Base-by-base conservation (phyloP, 1,140 invertebrate genomes). In the Lepeophtheirus salmonis region DNA sequence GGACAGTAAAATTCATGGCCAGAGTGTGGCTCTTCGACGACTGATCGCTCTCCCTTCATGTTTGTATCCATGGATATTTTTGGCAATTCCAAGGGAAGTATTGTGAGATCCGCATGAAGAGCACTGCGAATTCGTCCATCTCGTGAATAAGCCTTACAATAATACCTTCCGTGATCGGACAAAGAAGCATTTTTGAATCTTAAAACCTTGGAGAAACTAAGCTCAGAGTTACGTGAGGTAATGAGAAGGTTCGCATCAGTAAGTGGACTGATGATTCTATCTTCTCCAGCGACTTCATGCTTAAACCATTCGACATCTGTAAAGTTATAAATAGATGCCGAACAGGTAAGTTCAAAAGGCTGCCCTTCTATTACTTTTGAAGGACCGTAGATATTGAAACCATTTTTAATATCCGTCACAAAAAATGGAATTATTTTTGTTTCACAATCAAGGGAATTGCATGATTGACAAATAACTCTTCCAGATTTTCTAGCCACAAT, bases 321-420 rank as follows among this genome's bases (percentile, higher is more conserved):
- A 17, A 17, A 57, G 21, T 30, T 57, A 21, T 57, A 57, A 12
- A 57, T 25, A n/a, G 55, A 57, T 17, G 55, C 55, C n/a, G 55
- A 57, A n/a, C 55, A 57, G 16, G 23, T 24, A 2, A 57, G 55
- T 14, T 57, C 26, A 30, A 57, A 24, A 41, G 23, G 26, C 23
- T 57, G 20, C n/a, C 55, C 55, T 21, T 26, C 55, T 12, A 57
- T 25, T 12, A 57, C 55, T 10, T 57, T 57, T 12, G 20, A 18
- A 18, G 55, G 55, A 6, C 55, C 55, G 23, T 57, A n/a, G 22
- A 57, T 16, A 10, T 24, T 14, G 26, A 57, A 57, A 12, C 55
- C 55, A 16, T 22, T 22, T 21, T 57, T 41, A 1, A 57, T 25
- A 21, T 57, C 55, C 26, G 55, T 57, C 23, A 57, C 55, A 25